A percentile compares a stretch with the other conserved stretches of the same genome.
phyloP scores from a whole-genome alignment of 53 echinoderm and acorn worm genomes.

The Actinopyga echinites region DNA sequence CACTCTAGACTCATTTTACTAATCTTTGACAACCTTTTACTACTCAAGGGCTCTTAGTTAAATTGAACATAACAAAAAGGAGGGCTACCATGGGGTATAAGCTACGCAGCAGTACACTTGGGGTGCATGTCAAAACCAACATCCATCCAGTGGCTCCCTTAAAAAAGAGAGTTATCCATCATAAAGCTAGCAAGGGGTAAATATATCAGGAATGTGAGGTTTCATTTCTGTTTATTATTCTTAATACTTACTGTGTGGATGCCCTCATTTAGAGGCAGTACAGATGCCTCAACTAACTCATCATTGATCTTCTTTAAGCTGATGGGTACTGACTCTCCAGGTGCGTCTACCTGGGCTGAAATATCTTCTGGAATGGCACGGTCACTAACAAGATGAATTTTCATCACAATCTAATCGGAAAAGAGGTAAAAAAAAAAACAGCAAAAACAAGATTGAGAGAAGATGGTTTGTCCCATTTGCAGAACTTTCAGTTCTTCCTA shows the following conservation, averaged over 20 bases:
- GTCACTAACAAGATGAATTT: constrained; percentile 61
- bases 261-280: constrained; percentile 73
- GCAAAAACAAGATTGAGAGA: too few relatives aligned
- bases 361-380: constrained; percentile 78
- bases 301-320: constrained; percentile 61
- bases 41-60: too few relatives aligned
- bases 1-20: too few relatives aligned
- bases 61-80: too few relatives aligned
- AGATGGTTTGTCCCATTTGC: background rate
- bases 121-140: too few relatives aligned
- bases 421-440: background rate
- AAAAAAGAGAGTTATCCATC: background rate
- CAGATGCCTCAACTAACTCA: constrained; percentile 75
- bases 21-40: too few relatives aligned
- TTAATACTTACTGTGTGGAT: constrained; percentile 72
- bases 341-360: constrained; percentile 83
- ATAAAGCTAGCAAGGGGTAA: background rate
- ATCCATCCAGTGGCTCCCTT: background rate
- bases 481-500: background rate
- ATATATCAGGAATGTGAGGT: background rate
- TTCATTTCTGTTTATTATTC: too few relatives aligned
- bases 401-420: constrained; percentile 63
- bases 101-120: too few relatives aligned
- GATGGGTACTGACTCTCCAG: constrained; percentile 74
- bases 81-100: too few relatives aligned